Evolutionary conservation across 2,797 vertebrate genomes (phyloP), one percentile per base, ranked within the genome.

Genomic region (Pygocentrus nattereri): DNA sequence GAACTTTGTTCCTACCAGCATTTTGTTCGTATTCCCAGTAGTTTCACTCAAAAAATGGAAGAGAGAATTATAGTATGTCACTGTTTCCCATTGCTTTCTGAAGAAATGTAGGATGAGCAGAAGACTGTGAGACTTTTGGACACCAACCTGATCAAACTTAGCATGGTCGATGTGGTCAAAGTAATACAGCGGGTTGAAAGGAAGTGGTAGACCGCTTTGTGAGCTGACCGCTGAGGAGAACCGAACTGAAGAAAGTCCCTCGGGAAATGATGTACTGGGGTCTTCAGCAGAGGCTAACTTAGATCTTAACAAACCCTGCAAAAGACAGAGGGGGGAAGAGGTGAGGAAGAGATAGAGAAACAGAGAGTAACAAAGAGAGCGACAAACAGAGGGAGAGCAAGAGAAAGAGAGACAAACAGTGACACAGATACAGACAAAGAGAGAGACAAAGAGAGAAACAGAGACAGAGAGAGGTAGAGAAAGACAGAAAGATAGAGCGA

Each of bases 131-230:
- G 56, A 50, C 16, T 61, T 23, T 49, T 16, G 16, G 41, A 25
- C 23, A 95, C 95, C 85, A 86, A 98, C 98, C 97, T 98, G 96
- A 90, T 94, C 91, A 80, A 97, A 93, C 84, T 94, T 91, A 86
- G 90, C 94, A 74, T 81, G 91, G 87, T 93, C 94, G 78, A 97
- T 91, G 5, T 91, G 91, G 70, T 93, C 92, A 87, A 96, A 95
- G 80, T 95, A 92, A 18, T 90, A 82, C 76, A 98, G 91, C 69
- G 97, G 97, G 88, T 97, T 95, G 92, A 99, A 99, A 78, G 52
- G 41, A 67, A 56, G 62, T 49, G 87, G 65, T 11, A 73, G 76
- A 62, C 87, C 19, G 18, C 85, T 84, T 12, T 0, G 84, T 74
- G 89, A 87, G 73, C 11, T 83, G 81, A 27, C 90, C 61, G 61